Conservation (phyloP, 2,113 vertebrate species). For the Sciurus niger region DNA sequence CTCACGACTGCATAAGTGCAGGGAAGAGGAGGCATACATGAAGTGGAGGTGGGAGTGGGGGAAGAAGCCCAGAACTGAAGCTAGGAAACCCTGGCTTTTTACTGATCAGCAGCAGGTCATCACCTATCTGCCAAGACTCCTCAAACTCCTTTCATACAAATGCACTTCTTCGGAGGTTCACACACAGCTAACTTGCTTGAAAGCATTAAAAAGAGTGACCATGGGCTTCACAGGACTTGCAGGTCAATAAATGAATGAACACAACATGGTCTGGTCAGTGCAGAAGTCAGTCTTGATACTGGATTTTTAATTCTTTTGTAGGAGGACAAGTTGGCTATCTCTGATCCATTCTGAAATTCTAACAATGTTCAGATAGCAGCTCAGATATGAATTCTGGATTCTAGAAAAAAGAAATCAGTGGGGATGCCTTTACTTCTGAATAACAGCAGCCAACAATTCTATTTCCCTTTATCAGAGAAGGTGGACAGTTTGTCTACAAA, state of each 20-base stretch:
- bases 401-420: not conserved
- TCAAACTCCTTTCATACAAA: not conserved
- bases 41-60: not conserved
- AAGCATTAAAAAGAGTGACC: not conserved
- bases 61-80: not conserved
- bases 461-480: not conserved
- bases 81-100: not conserved
- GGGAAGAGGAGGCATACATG: not conserved
- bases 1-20: not conserved
- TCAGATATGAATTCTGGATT: not conserved
- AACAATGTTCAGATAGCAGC: not conserved
- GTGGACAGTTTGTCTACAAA: not conserved
- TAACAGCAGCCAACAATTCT: not conserved
- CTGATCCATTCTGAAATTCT: not conserved
- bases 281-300: not conserved
- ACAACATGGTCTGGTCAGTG: not conserved
- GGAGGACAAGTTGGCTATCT: not conserved
- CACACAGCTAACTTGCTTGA: not conserved
- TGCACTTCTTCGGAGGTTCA: not conserved
- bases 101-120: not conserved
- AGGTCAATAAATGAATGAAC: not conserved
- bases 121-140: not conserved
- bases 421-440: not conserved
- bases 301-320: not conserved
- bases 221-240: not conserved